Percentiles rank a stretch among this genome's conserved stretches.
Conservation (phyloP, 2,797 vertebrate genomes). For the Myotis myotis region DNA sequence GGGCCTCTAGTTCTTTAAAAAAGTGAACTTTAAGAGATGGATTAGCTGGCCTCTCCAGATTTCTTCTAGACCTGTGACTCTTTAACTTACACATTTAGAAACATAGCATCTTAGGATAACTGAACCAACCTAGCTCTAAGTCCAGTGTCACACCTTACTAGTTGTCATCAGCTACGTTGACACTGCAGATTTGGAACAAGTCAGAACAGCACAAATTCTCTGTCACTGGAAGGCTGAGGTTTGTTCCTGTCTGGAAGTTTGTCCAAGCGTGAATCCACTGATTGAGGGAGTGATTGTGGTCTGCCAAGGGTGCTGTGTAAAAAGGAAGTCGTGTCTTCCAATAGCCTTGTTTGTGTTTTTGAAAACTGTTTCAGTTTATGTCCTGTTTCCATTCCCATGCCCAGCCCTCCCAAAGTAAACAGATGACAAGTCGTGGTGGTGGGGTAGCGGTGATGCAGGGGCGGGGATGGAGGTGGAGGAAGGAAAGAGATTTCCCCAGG, state of each 20-base stretch:
- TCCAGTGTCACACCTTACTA: background rate
- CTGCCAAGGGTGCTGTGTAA: slow-evolving; percentile 58
- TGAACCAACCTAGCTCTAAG: background rate
- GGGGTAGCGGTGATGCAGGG: slow-evolving; percentile 36
- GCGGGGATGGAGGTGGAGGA: slow-evolving; percentile 51
- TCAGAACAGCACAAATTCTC: background rate
- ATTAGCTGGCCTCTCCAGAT: background rate
- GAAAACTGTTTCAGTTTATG: slow-evolving; percentile 67
- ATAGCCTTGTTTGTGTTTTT: slow-evolving; percentile 75
- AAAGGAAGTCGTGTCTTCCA: slow-evolving; percentile 73
- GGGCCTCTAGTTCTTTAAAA: background rate
- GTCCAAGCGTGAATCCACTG: slow-evolving; percentile 42
- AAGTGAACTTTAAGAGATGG: background rate
- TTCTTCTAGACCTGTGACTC: background rate
- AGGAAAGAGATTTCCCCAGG: slow-evolving; percentile 66
- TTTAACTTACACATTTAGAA: background rate
- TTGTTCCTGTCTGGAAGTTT: slow-evolving; percentile 70
- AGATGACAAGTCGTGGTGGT: slow-evolving; percentile 49
- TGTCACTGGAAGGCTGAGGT: slow-evolving; percentile 66
- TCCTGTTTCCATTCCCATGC: slow-evolving; percentile 70
- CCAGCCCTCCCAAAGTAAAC: slow-evolving; percentile 70
- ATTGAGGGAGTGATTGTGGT: slow-evolving; percentile 71
- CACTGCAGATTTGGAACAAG: slow-evolving; percentile 17
- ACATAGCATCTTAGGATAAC: background rate
- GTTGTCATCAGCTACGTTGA: background rate